Conservation (phyloP, 2,113 vertebrate species). For the Passerina amoena region DNA sequence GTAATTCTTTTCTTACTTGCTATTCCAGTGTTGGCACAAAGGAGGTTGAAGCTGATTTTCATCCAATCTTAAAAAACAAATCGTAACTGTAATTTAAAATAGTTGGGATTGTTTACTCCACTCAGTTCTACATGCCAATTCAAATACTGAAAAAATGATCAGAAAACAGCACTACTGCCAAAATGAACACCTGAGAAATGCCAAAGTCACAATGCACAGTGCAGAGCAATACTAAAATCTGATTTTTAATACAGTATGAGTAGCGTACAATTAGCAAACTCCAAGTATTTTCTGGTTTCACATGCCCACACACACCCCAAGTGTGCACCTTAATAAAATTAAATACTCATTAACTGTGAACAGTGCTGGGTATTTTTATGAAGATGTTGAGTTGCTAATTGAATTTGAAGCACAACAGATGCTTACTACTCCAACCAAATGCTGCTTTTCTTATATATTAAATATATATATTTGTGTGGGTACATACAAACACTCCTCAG, state of each 20-base stretch:
- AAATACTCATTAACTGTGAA: not conserved
- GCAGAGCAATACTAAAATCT: not conserved
- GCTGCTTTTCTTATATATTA: not conserved
- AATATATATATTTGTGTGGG: not conserved
- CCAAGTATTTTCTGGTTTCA: not conserved
- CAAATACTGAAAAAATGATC: not conserved
- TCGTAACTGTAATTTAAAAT: slow-evolving; percentile 8
- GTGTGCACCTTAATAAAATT: not conserved
- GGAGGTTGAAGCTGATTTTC: slow-evolving; percentile 22
- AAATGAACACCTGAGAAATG: not conserved
- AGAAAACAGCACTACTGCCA: not conserved
- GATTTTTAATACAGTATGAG: accelerated
- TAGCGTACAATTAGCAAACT: not conserved
- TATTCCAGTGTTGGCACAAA: slow-evolving; percentile 13
- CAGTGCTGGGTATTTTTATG: not conserved
- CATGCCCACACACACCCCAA: not conserved
- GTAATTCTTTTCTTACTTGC: not conserved
- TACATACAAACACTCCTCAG: not conserved
- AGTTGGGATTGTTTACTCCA: slow-evolving; percentile 9
- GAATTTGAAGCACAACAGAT: not conserved
- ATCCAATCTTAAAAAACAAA: slow-evolving; percentile 15
- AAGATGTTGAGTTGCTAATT: not conserved
- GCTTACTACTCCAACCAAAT: not conserved
- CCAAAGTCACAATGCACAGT: not conserved
- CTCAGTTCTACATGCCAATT: not conserved